Base-by-base conservation (phyloP, 2,888 invertebrate genomes). In the Protophormia terraenovae region DNA sequence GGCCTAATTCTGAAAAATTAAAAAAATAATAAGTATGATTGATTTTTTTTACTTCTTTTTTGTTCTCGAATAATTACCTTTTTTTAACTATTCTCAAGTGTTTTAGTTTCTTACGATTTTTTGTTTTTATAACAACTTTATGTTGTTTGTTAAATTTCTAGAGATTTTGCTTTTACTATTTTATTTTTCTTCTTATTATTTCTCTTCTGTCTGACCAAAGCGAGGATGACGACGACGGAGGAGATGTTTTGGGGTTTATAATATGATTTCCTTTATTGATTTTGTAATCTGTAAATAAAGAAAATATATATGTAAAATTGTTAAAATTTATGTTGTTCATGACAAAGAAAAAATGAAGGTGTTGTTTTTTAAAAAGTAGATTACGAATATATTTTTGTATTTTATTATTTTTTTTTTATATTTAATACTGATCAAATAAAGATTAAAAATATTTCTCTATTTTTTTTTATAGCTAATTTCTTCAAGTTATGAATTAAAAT, bases 281-380 rank as follows among this genome's bases (percentile, higher is more conserved):
- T 80, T 76, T 78, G 29, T 71, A 73, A 82, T 78, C 85, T 85
- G 58, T 45, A 85, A 69, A 53, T 55, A 77, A 47, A 22, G 47
- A 71, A 27, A 45, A 5, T 29, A 16, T 19, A 10, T 2, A 16
- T 32, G 8, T 16, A 32, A 8, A 16, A 32, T n/a, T n/a, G n/a
- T n/a, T n/a, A 60, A 8, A 3, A 8, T 32, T 32, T 8, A n/a
- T 1, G 1, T 14, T 27, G 10, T 29, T 58, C 14, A 58, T n/a
- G 8, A 19, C 3, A 22, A 19, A 22, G 10, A 41, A 41, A 5
- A 41, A 38, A 14, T 14, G 38, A 14, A 41, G 41, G 14, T 41
- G 41, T n/a, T n/a, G 41, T 41, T n/a, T 41, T n/a, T n/a, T n/a
- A 1, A 38, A 41, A 41, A 14, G 10, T 50, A 7, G 50, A 19